Evolutionary conservation across 2,113 vertebrate genomes (phyloP), one percentile per base, ranked within the genome.

Genomic region (Oreocharis arfaki): DNA sequence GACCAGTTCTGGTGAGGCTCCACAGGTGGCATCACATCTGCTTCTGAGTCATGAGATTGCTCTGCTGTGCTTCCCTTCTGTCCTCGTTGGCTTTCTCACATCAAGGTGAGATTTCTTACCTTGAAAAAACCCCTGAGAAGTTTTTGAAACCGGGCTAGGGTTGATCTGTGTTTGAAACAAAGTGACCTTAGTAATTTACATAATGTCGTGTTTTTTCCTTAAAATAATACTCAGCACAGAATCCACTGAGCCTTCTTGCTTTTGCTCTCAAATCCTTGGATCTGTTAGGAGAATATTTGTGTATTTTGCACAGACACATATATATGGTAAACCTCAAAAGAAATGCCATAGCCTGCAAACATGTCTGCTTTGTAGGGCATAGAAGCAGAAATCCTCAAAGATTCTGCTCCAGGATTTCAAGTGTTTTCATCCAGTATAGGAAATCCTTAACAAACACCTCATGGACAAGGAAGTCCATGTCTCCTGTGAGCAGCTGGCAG

Each of bases 41-140:
- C 37, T 20, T 32, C 0, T 1, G 30, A 41, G 47, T 23, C 4
- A 0, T 10, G 30, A 50, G 20, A 5, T 17, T 33, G 68, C 32
- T 44, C 39, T 75, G 49, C 60, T 26, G 32, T 13, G 47, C 55
- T 44, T 59, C 44, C 8, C 1, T 30, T 60, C 46, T 41, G 17
- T 3, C 70, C 50, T 35, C 30, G 30, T 5, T 63, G 33, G 7
- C 33, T 84, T 85, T 41, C 53, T 61, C 33, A 27, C 8, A 8
- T 33, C 6, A 30, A 30, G 28, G 52, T 30, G 52, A 53, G 52
- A 53, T 53, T 53, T 19, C 52, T 53, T 53, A 32, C 52, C 52
- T 53, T 53, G 52, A 19, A 30, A 30, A 53, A 53, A 16, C 16
- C 11, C 11, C 24, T 24, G 6, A 42, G 33, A 33, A 47, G 24